Percentiles rank a stretch among this genome's conserved stretches.
phyloP scores from a whole-genome alignment of 2,113 vertebrate genomes.

The Antechinus stuartii region DNA sequence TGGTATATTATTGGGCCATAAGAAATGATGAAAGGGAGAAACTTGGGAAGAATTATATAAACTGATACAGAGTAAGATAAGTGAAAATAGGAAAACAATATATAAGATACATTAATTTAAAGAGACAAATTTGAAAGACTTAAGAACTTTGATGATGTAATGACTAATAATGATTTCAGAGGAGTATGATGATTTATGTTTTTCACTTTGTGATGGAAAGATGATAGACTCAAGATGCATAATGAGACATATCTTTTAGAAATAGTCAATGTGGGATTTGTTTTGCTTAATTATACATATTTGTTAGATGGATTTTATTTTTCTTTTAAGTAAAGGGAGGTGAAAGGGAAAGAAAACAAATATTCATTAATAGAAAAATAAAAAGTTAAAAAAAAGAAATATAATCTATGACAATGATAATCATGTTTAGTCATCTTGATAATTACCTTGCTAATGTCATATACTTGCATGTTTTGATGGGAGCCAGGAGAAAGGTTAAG shows the following conservation, averaged over 20 bases:
- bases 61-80: background rate
- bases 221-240: background rate
- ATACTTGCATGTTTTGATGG: background rate
- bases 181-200: background rate
- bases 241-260: background rate
- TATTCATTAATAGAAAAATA: background rate
- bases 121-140: background rate
- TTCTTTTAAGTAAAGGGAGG: background rate
- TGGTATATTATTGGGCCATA: too few species aligned
- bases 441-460: background rate
- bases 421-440: background rate
- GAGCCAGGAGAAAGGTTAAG: background rate
- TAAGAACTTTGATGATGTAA: background rate
- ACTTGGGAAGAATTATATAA: background rate
- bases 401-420: background rate
- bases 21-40: too few species aligned
- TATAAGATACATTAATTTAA: background rate
- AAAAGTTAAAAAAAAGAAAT: background rate
- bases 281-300: background rate
- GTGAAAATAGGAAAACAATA: background rate
- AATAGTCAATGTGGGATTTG: background rate
- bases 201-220: background rate
- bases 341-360: background rate
- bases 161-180: background rate
- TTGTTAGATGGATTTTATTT: background rate